Evolutionary conservation across 1,140 invertebrate genomes (phyloP), one percentile per base, ranked within the genome.

Genomic region (Glossosoma conforme): DNA sequence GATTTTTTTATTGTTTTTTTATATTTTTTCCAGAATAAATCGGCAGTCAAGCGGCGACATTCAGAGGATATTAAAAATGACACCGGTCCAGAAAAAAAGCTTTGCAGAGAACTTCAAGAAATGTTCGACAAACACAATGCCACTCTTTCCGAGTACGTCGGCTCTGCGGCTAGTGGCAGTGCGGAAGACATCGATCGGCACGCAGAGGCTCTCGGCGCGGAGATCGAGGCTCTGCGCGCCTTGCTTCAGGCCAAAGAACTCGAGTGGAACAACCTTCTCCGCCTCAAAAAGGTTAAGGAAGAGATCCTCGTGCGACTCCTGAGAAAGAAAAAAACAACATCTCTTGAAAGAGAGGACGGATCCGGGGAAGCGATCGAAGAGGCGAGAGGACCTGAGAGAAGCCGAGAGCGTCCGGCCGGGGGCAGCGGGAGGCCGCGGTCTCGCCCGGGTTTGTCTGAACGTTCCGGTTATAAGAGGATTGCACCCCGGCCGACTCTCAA

Each of bases 211-310:
- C 61, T 83, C 8, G 64, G 79, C 5, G 62, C 69, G 15, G 82
- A 85, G 62, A 81, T 85, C 52, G 70, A 82, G 61, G 80, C 81
- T 1, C 65, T 90, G 36, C 74, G 81, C 36, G 81, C 85, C 54
- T 61, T 88, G 10, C 78, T 84, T 1, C 77, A 80, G 57, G 79
- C 82, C 60, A 90, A 89, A 65, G 88, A 90, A 72, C 77, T 83
- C 52, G 87, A 91, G 67, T 90, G 87, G 87, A 89, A 90, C 60
- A 82, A 85, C 36, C 82, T 91, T 20, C 61, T 90, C 5, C 79
- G 85, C 61, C 69, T 88, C 54, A 85, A 85, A 61, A 90, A 89
- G 62, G 72, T 89, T 0, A 90, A 90, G 69, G 87, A 91, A 63
- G 86, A 90, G 62, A 81, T 86, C 11, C 71, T 87, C 41, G 65